Evolutionary conservation across 2,888 invertebrate species (phyloP).

Genomic region (Tetropium fuscum): DNA sequence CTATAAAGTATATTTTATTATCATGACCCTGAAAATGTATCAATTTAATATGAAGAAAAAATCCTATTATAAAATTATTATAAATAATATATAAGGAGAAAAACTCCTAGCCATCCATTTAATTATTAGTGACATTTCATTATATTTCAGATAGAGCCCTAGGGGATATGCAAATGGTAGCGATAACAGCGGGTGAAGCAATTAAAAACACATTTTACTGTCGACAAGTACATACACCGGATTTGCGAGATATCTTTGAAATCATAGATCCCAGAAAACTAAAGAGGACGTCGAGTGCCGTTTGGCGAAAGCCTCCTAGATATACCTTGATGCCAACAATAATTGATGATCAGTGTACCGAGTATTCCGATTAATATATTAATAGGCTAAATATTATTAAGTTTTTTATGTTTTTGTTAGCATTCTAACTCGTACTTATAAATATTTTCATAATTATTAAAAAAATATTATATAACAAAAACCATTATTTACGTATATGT

Average conservation of each 20-base stretch:
- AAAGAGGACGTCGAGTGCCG: constrained; percentile 79
- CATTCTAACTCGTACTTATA: not conserved
- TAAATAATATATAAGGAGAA: no score
- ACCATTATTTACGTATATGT: no score
- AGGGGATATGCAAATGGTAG: constrained; percentile 25
- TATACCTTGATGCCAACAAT: constrained; percentile 65
- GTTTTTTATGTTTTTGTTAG: not conserved
- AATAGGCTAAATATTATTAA: not conserved
- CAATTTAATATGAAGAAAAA: no score
- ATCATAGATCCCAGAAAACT: constrained; percentile 74
- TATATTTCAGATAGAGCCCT: constrained; percentile 58
- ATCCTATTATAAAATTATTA: no score
- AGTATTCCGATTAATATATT: constrained; percentile 14
- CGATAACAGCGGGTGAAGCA: constrained; percentile 45
- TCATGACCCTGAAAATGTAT: no score
- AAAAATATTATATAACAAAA: not conserved
- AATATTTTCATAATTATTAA: not conserved
- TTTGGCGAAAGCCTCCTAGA: constrained; percentile 80
- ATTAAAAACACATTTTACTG: constrained; percentile 73
- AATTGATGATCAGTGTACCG: constrained; percentile 1
- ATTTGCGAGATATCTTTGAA: constrained; percentile 77
- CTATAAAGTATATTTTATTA: no score
- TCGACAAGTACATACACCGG: constrained; percentile 72
- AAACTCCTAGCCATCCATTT: no score
- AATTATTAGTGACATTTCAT: no score